Evolutionary conservation across 1,140 invertebrate genomes (phyloP).

Genomic region (Zaprionus gabonicus): DNA sequence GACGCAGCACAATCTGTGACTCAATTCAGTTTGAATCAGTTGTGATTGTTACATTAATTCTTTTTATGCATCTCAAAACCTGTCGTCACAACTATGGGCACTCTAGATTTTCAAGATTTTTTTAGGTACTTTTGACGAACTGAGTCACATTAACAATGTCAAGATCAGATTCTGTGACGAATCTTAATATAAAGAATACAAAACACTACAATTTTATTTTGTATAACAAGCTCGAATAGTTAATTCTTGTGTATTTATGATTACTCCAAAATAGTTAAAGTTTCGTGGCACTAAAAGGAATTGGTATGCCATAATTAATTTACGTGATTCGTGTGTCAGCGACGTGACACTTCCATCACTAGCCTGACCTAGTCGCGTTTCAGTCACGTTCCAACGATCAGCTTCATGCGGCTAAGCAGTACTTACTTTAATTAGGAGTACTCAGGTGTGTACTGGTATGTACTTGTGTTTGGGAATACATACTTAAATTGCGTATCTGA

Average conservation of each 20-base stretch:
- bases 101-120: background rate
- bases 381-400: constrained; percentile 54
- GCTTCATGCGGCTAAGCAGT: constrained; percentile 24
- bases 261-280: background rate
- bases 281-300: background rate
- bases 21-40: background rate
- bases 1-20: background rate
- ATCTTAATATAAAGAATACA: too few relatives aligned
- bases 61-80: constrained; percentile 3
- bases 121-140: background rate
- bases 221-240: background rate
- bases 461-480: background rate
- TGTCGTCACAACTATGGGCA: background rate
- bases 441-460: background rate
- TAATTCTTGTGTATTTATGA: background rate
- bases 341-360: constrained; percentile 42
- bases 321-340: constrained; percentile 44
- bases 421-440: constrained; percentile 2
- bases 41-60: background rate
- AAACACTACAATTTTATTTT: background rate
- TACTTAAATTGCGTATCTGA: background rate
- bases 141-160: background rate
- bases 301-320: too few relatives aligned
- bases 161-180: background rate
- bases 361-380: constrained; percentile 40